Base-by-base conservation (phyloP, 2,113 vertebrate genomes). In the Ctenodactylus gundi region DNA sequence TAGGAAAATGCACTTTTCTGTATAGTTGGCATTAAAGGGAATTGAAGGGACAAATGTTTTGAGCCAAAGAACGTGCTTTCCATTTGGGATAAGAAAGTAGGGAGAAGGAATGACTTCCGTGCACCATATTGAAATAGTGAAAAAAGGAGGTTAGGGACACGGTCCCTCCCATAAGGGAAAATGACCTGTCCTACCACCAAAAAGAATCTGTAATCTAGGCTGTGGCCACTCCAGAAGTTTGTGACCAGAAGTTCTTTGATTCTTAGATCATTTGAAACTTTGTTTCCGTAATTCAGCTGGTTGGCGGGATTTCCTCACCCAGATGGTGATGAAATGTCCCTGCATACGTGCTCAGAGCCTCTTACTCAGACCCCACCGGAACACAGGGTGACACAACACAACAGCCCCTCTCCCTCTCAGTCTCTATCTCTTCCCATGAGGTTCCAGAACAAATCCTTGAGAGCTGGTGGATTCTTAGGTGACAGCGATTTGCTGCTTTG, bases 401-500 rank as follows among this genome's bases (percentile, higher is more conserved):
- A 11, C 6, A 3, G 53, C 6, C 51, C 49, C 44, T 60, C 11
- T 18, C 1, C 3, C 17, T 21, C 58, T n/a, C 17, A 44, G 27
- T 1, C 31, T 34, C 49, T 49, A 1, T 6, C 2, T 14, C 14
- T 17, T 60, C 41, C 67, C 14, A 0, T 10, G 15, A 3, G 4
- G 53, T 72, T 53, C 78, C 12, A 12, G 34, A 81, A 49, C n/a
- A 34, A 29, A 58, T 1, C 18, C 55, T 20, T 12, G 44, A 46
- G 29, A 29, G 9, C 39, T 12, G 1, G 0, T 21, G 7, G 7
- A 11, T n/a, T 70, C 76, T 60, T 27, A 39, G 70, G 4, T 15
- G 60, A 39, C 31, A 10, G 7, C 7, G 31, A 25, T 41, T 80
- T 41, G 4, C 7, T 20, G 25, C 12, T 46, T 18, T 44, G 58